Evolutionary conservation across 2,888 invertebrate species (phyloP).

Genomic region (Resseliella maxima): DNA sequence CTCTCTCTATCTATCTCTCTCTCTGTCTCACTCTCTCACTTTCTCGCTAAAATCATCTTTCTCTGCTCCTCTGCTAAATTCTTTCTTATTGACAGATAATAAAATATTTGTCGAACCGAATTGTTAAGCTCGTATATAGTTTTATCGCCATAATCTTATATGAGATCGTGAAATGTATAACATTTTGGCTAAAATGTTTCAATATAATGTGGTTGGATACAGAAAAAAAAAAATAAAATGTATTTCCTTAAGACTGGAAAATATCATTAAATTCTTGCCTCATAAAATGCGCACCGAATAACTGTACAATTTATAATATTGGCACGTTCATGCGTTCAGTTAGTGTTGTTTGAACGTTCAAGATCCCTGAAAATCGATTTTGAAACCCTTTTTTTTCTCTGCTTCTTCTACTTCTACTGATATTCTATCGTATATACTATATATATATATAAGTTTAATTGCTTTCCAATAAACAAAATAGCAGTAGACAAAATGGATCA

Average conservation of each 20-base stretch:
- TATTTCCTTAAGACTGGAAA: neutral
- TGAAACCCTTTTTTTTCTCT: neutral
- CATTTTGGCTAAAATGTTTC: neutral
- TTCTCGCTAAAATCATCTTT: neutral
- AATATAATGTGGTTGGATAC: neutral
- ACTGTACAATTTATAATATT: constrained; percentile 20
- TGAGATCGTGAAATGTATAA: neutral
- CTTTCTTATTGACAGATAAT: constrained; percentile 2
- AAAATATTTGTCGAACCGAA: neutral
- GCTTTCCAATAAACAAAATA: constrained; percentile 31
- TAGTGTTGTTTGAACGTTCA: neutral
- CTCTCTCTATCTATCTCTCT: no score
- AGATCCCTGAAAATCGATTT: neutral
- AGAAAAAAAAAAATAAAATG: neutral
- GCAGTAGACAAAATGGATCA: constrained; percentile 14
- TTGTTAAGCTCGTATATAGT: neutral
- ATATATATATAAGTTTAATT: constrained; percentile 23
- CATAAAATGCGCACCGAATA: constrained; percentile 1
- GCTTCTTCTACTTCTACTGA: neutral
- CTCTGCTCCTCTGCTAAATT: neutral
- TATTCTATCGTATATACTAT: no score
- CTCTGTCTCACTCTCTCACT: no score
- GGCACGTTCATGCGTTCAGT: neutral
- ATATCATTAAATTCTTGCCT: constrained; percentile 9
- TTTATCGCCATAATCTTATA: neutral